A percentile compares a stretch with the other conserved stretches of the same genome.
These are phyloP conservation scores for Ibycter americanus DNA, from an alignment of 2,797 vertebrate species.

Conservation along the genomic window DNA sequence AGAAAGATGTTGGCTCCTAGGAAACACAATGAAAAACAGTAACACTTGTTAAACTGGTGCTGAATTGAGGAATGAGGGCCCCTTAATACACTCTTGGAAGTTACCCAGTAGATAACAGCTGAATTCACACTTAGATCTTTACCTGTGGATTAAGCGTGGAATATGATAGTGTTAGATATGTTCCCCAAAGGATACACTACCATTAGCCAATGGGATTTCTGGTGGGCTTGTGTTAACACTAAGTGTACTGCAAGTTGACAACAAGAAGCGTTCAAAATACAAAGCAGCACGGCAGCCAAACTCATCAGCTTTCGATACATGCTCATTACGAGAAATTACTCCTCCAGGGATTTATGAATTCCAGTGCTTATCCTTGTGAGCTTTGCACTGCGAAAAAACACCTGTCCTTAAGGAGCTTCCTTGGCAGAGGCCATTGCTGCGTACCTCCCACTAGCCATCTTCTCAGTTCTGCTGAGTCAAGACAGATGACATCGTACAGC, in stretches of 20 bases:
- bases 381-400: rapidly evolving
- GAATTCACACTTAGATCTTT: neutral
- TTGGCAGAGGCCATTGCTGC: neutral
- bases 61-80: neutral
- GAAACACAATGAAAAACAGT: neutral
- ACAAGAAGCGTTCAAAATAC: neutral
- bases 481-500: neutral
- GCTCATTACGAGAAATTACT: neutral
- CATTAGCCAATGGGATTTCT: neutral
- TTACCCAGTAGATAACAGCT: neutral
- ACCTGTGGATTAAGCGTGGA: neutral
- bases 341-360: neutral
- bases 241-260: neutral
- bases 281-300: neutral
- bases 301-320: neutral
- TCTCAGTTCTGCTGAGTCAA: neutral
- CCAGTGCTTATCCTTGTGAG: neutral
- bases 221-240: neutral
- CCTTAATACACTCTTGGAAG: neutral
- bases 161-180: neutral
- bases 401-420: neutral
- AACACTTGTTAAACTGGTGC: neutral
- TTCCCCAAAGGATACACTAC: neutral
- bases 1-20: slow-evolving; percentile 98
- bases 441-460: neutral